phyloP scores from a whole-genome alignment of 2,797 vertebrate genomes.

The Sebastes minor region DNA sequence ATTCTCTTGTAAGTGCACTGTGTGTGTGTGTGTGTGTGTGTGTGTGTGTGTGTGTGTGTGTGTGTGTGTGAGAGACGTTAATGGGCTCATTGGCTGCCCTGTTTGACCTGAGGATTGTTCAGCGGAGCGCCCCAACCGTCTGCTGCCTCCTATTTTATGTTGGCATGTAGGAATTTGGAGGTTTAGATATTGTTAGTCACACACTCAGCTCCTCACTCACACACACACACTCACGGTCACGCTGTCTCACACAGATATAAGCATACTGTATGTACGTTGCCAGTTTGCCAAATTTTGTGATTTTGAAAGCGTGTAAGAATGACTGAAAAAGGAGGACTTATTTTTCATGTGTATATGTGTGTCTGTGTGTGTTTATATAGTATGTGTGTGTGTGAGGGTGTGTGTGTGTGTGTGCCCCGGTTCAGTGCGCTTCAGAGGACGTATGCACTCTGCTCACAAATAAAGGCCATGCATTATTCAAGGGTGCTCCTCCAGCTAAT shows the following conservation, averaged over 20 bases:
- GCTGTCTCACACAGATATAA: background rate
- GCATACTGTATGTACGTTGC: background rate
- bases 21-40: background rate
- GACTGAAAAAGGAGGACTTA: background rate
- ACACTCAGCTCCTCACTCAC: background rate
- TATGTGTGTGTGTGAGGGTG: slow-evolving; percentile 4
- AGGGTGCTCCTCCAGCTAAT: slow-evolving; percentile 69
- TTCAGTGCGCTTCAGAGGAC: slow-evolving; percentile 62
- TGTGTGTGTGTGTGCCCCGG: background rate
- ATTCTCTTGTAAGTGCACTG: background rate
- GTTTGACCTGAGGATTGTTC: slow-evolving; percentile 5
- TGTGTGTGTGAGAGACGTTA: background rate
- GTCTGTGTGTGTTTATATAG: background rate
- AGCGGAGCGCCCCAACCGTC: background rate
- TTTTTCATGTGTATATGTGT: background rate
- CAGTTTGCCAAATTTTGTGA: background rate
- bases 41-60: background rate
- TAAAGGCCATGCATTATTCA: slow-evolving; percentile 77
- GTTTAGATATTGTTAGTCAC: slow-evolving; percentile 8
- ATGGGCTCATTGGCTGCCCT: slow-evolving; percentile 18
- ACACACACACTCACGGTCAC: background rate
- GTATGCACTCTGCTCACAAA: slow-evolving; percentile 72
- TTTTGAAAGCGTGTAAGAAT: background rate
- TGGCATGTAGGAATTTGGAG: background rate
- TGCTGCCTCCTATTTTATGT: slow-evolving; percentile 5